Base-by-base conservation (phyloP, 2,113 vertebrate species). In the Upupa epops region DNA sequence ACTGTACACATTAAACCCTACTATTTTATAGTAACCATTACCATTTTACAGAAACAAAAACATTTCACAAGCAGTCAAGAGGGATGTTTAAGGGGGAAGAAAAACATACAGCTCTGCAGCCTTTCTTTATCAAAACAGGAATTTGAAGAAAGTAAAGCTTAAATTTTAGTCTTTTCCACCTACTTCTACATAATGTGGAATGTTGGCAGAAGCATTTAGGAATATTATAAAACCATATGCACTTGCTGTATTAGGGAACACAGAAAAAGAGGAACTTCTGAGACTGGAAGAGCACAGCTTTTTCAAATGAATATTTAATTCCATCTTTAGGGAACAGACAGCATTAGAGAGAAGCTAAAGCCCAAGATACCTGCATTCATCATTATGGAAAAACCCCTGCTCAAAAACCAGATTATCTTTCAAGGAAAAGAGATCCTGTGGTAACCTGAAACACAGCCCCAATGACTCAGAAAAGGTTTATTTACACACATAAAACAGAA, bases 231-330 rank as follows among this genome's bases (percentile, higher is more conserved):
- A 90, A 46, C 34, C 36, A 15, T 17, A 74, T 71, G 42, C n/a
- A 77, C 58, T 63, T 70, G 10, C 31, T 79, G 7, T 60, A 88
- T 56, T 71, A 58, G 5, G 32, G 16, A 86, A 84, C 17, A 68
- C 16, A 61, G 64, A 46, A 61, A 55, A 58, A 31, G 6, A 48
- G 66, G 79, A 95, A 24, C 20, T 17, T 6, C 42, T 10, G 8
- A 48, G 71, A 83, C 18, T 55, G 10, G 26, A 77, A 87, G 20
- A 82, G 70, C 24, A 86, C 0, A 26, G 5, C 36, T 68, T 26
- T 79, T 90, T 75, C 61, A 78, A 90, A 70, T 36, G 21, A 80
- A 95, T 79, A 86, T 49, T 83, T 86, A 86, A 68, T 81, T 91
- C 51, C 88, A 16, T 34, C 65, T 94, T 76, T 77, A n/a, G 68